These are phyloP conservation scores for Knipowitschia caucasica DNA, from an alignment of 2,797 vertebrate species.

Conservation along the genomic window DNA sequence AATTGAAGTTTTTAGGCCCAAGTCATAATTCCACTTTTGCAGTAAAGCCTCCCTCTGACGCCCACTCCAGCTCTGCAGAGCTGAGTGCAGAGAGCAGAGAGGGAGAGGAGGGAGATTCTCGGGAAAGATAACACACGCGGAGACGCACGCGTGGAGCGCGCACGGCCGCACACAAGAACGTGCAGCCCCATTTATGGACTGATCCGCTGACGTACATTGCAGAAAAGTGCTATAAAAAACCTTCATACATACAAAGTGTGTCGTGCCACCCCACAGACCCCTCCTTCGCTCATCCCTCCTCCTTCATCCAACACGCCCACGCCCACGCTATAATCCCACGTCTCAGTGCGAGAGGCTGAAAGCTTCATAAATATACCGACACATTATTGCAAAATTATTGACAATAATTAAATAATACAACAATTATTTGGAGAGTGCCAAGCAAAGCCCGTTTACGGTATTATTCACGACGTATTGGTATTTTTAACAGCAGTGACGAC, in stretches of 20 bases:
- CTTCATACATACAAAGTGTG: slow-evolving; percentile 86
- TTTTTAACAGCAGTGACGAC: neutral
- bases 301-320: slow-evolving; percentile 72
- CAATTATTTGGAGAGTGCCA: slow-evolving; percentile 15
- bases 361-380: slow-evolving; percentile 51
- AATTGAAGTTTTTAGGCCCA: slow-evolving; percentile 28
- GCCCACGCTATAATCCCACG: slow-evolving; percentile 80
- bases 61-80: slow-evolving; percentile 81
- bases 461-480: neutral
- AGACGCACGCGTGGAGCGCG: slow-evolving; percentile 57
- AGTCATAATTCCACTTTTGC: slow-evolving; percentile 62
- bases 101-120: slow-evolving; percentile 77
- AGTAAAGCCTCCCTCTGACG: slow-evolving; percentile 78
- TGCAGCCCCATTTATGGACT: slow-evolving; percentile 83
- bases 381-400: slow-evolving; percentile 49
- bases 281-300: slow-evolving; percentile 70
- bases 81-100: slow-evolving; percentile 63
- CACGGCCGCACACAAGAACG: slow-evolving; percentile 72
- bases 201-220: slow-evolving; percentile 87
- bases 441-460: slow-evolving; percentile 8
- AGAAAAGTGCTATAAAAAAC: slow-evolving; percentile 86
- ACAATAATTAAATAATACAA: slow-evolving; percentile 25
- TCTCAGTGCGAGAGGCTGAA: slow-evolving; percentile 54
- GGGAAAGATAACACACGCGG: slow-evolving; percentile 77
- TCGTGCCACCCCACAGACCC: slow-evolving; percentile 82